phyloP scores from a whole-genome alignment of 2,888 invertebrate genomes.

The Blera fallax region DNA sequence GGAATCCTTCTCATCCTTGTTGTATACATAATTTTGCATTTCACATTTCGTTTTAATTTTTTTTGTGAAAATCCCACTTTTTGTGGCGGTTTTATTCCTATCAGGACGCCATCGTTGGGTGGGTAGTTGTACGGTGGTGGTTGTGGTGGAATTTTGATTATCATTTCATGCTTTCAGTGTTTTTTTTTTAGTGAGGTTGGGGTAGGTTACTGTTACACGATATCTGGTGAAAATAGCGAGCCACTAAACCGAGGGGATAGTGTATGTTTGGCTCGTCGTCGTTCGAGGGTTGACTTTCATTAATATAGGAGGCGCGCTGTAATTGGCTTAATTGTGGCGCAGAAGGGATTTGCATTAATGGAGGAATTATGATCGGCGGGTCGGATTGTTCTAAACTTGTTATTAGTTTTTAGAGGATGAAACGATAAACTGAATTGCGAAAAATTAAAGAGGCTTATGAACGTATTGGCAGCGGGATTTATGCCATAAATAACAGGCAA shows the following conservation, averaged over 20 bases:
- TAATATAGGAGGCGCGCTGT: neutral
- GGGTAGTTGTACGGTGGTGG: neutral
- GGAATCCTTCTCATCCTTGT: neutral
- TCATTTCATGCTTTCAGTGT: conserved; percentile 20
- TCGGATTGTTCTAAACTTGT: conserved; percentile 14
- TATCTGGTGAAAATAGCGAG: neutral
- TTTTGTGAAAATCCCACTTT: too few relatives aligned
- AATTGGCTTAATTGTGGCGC: conserved; percentile 48
- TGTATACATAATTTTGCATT: conserved; percentile 39
- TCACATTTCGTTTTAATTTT: conserved; percentile 36
- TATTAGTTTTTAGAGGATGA: conserved; percentile 23
- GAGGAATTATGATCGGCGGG: conserved; percentile 31
- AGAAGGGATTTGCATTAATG: conserved; percentile 45
- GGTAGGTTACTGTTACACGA: neutral
- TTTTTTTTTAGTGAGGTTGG: conserved; percentile 10
- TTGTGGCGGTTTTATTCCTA: conserved; percentile 1
- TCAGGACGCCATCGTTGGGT: neutral
- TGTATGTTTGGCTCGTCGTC: neutral
- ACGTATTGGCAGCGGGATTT: neutral
- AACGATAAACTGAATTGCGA: neutral
- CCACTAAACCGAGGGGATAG: neutral
- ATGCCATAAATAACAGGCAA: neutral
- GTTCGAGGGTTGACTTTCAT: conserved; percentile 7
- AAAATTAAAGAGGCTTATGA: neutral
- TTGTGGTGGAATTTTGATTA: conserved; percentile 28